Base-by-base conservation (phyloP, 2,113 vertebrate species). In the Alces alces region DNA sequence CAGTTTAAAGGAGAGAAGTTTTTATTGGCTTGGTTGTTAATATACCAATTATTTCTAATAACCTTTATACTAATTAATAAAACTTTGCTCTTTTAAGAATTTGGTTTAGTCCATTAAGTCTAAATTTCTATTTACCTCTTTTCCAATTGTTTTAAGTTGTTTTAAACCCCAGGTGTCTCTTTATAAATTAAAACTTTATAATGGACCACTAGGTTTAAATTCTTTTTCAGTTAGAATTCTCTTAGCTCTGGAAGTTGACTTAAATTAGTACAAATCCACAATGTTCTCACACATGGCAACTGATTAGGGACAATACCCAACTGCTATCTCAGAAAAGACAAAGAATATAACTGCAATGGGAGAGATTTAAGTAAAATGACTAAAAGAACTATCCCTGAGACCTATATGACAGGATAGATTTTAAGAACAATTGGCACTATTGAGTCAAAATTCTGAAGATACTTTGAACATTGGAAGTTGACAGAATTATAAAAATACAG, bases 101-200 rank as follows among this genome's bases (percentile, higher is more conserved):
- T 83, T 73, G 52, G n/a, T 66, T 96, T 80, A 95, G 84, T 76
- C 39, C 47, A 85, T 84, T 79, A 95, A 30, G n/a, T 12, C 1
- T 93, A 84, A 57, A 82, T 92, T 92, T 93, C 16, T 82, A 64
- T 73, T 94, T 95, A 91, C 39, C 27, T 6, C 14, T 87, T 95
- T 80, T 79, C 15, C 52, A 19, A 39, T 83, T 86, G 30, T 83
- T 73, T 64, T 25, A 96, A 60, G 21, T 61, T 89, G 30, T 83
- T 93, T 95, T 61, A 89, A 82, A 79, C 25, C 30, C 28, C 27
- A 39, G 12, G 7, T 55, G 12, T 86, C 55, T 78, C 10, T 79
- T 93, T 96, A 76, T 89, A 98, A 96, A 88, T 91, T 95, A 85
- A 92, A 96, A 73, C 33, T 79, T 88, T 58, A 80, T 54, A 98